Evolutionary conservation across 2,797 vertebrate genomes (phyloP).

Genomic region (Anabacerthia variegaticeps): DNA sequence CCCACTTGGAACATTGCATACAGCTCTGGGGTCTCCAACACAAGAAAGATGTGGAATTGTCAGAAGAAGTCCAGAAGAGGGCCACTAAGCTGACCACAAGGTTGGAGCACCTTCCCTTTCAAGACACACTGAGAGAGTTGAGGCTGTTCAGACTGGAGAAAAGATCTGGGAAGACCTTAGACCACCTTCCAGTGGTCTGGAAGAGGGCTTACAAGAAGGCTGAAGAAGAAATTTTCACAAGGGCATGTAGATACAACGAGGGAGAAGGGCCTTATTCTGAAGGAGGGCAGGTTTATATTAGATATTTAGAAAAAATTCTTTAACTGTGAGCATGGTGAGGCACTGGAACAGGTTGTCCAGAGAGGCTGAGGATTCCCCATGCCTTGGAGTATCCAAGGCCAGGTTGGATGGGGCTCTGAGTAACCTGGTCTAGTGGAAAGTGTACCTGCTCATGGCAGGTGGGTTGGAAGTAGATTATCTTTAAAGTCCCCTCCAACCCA

Average conservation of each 20-base stretch:
- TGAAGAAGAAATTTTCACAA: background rate
- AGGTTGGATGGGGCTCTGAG: background rate
- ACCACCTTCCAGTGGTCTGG: background rate
- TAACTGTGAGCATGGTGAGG: background rate
- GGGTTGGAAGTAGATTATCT: background rate
- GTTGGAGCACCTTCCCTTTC: background rate
- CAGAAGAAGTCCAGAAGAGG: background rate
- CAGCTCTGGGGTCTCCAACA: background rate
- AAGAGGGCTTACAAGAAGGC: background rate
- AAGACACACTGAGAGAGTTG: background rate
- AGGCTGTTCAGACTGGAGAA: background rate
- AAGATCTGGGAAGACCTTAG: background rate
- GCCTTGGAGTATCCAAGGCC: too few relatives aligned
- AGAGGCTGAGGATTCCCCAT: too few relatives aligned
- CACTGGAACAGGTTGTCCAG: background rate
- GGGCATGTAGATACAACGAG: background rate
- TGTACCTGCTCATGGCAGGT: background rate
- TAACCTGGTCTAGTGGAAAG: background rate
- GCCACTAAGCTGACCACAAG: background rate
- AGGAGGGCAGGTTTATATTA: background rate
- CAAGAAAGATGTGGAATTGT: background rate
- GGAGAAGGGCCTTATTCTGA: background rate
- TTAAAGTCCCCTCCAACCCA: background rate
- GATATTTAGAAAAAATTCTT: background rate
- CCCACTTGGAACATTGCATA: fast-evolving